Percentiles rank a stretch among this genome's conserved stretches.
These are phyloP conservation scores for Neodiprion virginianus DNA, from an alignment of 1,140 invertebrate genomes.

Conservation along the genomic window DNA sequence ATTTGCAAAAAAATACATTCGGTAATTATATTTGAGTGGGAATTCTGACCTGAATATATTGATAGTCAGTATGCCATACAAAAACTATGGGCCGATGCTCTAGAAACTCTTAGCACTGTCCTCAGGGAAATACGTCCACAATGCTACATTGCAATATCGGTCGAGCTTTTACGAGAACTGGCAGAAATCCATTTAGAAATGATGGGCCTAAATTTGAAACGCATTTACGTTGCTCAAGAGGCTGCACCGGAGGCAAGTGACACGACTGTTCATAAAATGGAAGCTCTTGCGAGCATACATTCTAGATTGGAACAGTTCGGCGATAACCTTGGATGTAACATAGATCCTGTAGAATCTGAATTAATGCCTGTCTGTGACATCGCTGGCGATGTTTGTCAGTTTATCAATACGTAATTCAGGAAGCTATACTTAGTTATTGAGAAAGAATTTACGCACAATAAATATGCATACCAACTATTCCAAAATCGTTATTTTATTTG, in stretches of 20 bases:
- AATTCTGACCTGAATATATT: background rate
- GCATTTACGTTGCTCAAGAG: conserved; percentile 33
- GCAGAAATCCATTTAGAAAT: conserved; percentile 66
- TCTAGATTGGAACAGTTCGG: conserved; percentile 31
- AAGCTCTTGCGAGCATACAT: conserved; percentile 29
- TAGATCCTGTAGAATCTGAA: conserved; percentile 5
- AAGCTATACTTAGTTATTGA: background rate
- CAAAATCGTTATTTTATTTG: too few relatives aligned
- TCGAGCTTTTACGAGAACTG: conserved; percentile 53
- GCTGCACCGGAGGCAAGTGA: conserved; percentile 18
- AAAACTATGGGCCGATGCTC: conserved; percentile 71
- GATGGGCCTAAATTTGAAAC: conserved; percentile 63
- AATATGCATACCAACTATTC: too few relatives aligned
- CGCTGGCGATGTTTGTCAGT: conserved; percentile 14
- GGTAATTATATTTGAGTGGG: background rate
- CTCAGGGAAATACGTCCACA: conserved; percentile 52
- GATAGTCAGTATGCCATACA: conserved; percentile 72
- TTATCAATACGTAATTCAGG: background rate
- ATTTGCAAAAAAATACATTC: background rate
- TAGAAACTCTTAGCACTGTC: conserved; percentile 64
- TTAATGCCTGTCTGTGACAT: conserved; percentile 10
- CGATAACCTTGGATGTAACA: conserved; percentile 16
- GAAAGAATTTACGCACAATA: too few relatives aligned
- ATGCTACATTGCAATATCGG: conserved; percentile 49
- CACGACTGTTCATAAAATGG: conserved; percentile 28